A percentile compares a stretch with the other conserved stretches of the same genome.
Conservation (phyloP, 2,113 vertebrate genomes). For the Pipra filicauda region DNA sequence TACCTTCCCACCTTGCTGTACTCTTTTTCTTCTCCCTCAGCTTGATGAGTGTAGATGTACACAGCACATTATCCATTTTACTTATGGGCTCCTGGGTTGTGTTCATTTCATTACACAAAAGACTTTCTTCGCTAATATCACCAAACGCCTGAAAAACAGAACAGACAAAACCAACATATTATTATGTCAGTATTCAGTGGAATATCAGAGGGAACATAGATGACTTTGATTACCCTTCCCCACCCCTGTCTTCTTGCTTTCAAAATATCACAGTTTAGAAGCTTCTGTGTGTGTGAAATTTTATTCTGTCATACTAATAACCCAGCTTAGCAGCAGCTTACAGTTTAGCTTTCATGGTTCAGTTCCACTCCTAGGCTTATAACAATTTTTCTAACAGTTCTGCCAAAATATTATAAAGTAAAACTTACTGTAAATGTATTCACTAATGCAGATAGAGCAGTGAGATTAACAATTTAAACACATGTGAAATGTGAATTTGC, state of each 20-base stretch:
- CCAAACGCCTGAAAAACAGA: conserved; percentile 79
- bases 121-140: conserved; percentile 59
- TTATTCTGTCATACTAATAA: conserved; percentile 67
- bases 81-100: conserved; percentile 1
- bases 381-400: conserved; percentile 62
- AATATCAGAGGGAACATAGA: conserved; percentile 1
- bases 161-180: conserved; percentile 1
- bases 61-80: background rate
- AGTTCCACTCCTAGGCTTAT: conserved; percentile 45
- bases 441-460: conserved; percentile 40
- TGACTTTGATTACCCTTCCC: conserved; percentile 26
- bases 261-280: conserved; percentile 34
- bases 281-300: conserved; percentile 52
- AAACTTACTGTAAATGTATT: conserved; percentile 28
- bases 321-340: conserved; percentile 32
- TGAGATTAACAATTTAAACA: conserved; percentile 50
- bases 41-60: background rate
- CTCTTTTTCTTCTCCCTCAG: conserved; percentile 75
- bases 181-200: background rate
- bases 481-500: conserved; percentile 46
- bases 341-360: conserved; percentile 60
- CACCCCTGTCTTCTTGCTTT: background rate
- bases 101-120: conserved; percentile 14
- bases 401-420: conserved; percentile 49
- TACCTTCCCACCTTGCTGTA: conserved; percentile 70